Evolutionary conservation across 2,113 vertebrate genomes (phyloP).

Genomic region (Pao palembangensis): DNA sequence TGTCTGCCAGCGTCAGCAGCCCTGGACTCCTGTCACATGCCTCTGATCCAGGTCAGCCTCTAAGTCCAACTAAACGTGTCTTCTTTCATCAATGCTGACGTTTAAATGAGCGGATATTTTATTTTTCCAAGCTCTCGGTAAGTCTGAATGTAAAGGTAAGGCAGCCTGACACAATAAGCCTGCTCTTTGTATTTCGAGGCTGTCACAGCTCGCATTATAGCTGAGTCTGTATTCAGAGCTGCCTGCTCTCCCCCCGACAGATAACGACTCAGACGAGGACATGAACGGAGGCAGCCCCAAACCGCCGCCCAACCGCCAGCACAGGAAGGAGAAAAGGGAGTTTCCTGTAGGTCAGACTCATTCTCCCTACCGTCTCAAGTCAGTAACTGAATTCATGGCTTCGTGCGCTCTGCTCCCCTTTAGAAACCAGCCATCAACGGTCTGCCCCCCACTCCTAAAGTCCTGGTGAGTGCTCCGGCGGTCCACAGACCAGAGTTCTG

Average conservation of each 20-base stretch:
- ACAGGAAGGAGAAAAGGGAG: constrained; percentile 90
- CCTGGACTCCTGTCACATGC: constrained; percentile 74
- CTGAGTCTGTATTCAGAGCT: background rate
- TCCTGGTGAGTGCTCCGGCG: constrained; percentile 84
- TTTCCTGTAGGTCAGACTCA: constrained; percentile 81
- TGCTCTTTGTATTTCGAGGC: background rate
- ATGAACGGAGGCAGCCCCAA: constrained; percentile 79
- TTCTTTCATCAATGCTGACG: background rate
- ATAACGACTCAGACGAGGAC: constrained; percentile 80
- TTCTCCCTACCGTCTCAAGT: too few relatives aligned
- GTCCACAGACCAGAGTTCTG: constrained; percentile 10
- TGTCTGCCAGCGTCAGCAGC: constrained; percentile 84
- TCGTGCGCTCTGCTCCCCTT: constrained; percentile 19
- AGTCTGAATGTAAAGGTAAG: constrained; percentile 61
- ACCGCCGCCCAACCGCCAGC: constrained; percentile 77
- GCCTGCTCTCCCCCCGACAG: constrained; percentile 23
- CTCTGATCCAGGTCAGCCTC: constrained; percentile 66
- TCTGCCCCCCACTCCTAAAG: constrained; percentile 96
- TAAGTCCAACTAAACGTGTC: too few relatives aligned
- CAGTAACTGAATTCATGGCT: constrained; percentile 4
- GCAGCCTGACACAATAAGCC: background rate
- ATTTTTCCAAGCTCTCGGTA: constrained; percentile 60
- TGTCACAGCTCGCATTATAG: background rate
- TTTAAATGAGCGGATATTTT: constrained; percentile 19
- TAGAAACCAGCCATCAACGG: constrained; percentile 96